A percentile compares a stretch with the other conserved stretches of the same genome.
Evolutionary conservation across 2,113 vertebrate species (phyloP).

Genomic region (Sander lucioperca): DNA sequence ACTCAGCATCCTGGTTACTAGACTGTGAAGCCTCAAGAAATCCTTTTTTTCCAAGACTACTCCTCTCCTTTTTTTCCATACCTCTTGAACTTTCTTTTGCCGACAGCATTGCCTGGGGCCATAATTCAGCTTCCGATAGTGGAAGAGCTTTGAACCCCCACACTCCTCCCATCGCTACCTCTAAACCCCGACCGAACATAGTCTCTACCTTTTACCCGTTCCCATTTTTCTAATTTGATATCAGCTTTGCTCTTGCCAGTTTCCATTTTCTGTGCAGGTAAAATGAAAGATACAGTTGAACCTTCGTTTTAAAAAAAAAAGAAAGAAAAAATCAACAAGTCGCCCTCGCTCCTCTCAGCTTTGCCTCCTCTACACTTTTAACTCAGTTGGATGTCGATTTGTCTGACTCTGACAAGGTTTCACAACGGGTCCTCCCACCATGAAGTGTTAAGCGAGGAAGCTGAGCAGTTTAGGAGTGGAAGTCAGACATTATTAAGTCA

Average conservation of each 20-base stretch:
- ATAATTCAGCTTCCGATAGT: conserved; percentile 70
- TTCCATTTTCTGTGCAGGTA: not conserved
- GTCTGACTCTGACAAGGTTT: conserved; percentile 35
- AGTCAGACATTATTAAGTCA: conserved; percentile 38
- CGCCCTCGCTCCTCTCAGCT: not conserved
- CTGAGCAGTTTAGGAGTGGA: conserved; percentile 31
- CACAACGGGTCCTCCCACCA: conserved; percentile 13
- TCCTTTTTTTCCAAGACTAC: conserved; percentile 40
- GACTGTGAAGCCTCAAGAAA: conserved; percentile 66
- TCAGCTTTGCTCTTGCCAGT: conserved; percentile 44
- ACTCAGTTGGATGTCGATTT: conserved; percentile 33
- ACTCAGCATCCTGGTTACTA: conserved; percentile 63
- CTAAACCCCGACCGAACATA: conserved; percentile 12
- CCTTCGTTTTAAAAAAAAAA: not conserved
- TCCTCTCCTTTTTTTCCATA: conserved; percentile 55
- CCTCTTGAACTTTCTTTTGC: conserved; percentile 81
- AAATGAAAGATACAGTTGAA: not conserved
- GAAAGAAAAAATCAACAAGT: not conserved
- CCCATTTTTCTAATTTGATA: conserved; percentile 48
- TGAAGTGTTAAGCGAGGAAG: conserved; percentile 32
- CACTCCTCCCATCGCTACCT: conserved; percentile 39
- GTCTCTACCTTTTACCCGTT: conserved; percentile 38
- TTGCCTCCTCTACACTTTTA: conserved; percentile 20
- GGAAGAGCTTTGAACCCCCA: conserved; percentile 62
- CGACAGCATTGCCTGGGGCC: conserved; percentile 71